Base-by-base conservation (phyloP, 2,113 vertebrate genomes). In the Osmerus mordax region DNA sequence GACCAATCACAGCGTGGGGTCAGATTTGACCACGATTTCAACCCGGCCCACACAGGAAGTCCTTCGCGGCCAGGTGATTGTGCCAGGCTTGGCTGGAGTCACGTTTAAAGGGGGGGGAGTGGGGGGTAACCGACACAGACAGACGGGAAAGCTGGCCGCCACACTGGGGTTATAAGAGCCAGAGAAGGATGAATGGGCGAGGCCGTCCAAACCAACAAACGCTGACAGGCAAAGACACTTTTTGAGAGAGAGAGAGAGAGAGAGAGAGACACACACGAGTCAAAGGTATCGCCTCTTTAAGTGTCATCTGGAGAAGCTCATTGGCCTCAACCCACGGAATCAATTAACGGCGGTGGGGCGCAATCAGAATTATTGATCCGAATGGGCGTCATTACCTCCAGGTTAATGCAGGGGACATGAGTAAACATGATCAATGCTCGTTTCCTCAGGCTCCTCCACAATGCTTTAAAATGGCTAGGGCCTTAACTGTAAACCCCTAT, bases 41-140 rank as follows among this genome's bases (percentile, higher is more conserved):
- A 82, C 82, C 74, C 68, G 69, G 75, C 75, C 82, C 78, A 75
- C 77, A 79, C 77, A 80, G 83, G 80, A 83, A 84, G 85, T 82
- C 77, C 60, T 74, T 83, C 77, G 81, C 79, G 72, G 81, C 84
- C 84, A 69, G 74, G 71, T 68, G 51, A 47, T 71, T 0, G 66
- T 69, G 71, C 73, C 80, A 81, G 76, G 58, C 70, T 14, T 4
- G 32, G 75, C 72, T 85, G 86, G 84, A 79, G 29, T 12, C 41
- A 47, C 32, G 32, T 36, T 36, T 29, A 28, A 28, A 5, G 25
- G 25, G 16, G 16, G 41, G 32, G 3, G 64, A 1, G 16, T 14
- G 28, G 62, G 62, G 15, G 1, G 62, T 32, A 78, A 72, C 66
- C 67, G 70, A 77, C 70, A 67, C 64, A 64, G 75, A 74, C 54